These are phyloP conservation scores for Mellivora capensis DNA, from an alignment of 2,113 vertebrate genomes.

Conservation along the genomic window DNA sequence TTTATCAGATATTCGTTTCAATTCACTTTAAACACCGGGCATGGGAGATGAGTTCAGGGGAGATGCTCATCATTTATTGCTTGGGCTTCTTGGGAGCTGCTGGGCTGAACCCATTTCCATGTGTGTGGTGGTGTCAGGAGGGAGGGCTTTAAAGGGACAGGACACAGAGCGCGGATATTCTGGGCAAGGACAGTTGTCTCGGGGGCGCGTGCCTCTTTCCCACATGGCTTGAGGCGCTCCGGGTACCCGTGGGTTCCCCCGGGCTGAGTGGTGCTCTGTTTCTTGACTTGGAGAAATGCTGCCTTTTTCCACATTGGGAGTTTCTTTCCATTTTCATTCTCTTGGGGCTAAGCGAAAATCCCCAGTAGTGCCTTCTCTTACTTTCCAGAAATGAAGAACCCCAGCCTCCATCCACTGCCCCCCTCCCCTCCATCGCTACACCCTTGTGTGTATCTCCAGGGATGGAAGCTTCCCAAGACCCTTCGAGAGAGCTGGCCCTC, in stretches of 20 bases:
- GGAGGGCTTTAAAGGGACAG: conserved; percentile 29
- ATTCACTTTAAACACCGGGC: conserved; percentile 50
- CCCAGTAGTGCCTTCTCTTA: not conserved
- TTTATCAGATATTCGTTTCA: conserved; percentile 52
- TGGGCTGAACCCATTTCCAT: not conserved
- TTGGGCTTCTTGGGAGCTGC: not conserved
- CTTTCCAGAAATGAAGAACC: not conserved
- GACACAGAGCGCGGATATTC: rapidly evolving
- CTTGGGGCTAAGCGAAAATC: not conserved
- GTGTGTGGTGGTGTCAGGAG: not conserved
- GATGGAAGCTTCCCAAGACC: not conserved
- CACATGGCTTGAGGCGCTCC: not conserved
- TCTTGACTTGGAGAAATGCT: not conserved
- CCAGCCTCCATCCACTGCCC: not conserved
- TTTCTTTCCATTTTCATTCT: not conserved
- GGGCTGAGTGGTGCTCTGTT: not conserved
- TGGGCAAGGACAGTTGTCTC: not conserved
- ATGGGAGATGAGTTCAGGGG: not conserved
- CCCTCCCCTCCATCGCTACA: too few relatives aligned
- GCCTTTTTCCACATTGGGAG: not conserved
- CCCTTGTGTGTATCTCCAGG: not conserved
- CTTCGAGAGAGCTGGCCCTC: not conserved
- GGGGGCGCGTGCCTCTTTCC: rapidly evolving
- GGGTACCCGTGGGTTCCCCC: too few relatives aligned
- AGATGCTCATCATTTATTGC: not conserved